Conservation (phyloP, 2,888 invertebrate genomes). For the Leptothorax acervorum region DNA sequence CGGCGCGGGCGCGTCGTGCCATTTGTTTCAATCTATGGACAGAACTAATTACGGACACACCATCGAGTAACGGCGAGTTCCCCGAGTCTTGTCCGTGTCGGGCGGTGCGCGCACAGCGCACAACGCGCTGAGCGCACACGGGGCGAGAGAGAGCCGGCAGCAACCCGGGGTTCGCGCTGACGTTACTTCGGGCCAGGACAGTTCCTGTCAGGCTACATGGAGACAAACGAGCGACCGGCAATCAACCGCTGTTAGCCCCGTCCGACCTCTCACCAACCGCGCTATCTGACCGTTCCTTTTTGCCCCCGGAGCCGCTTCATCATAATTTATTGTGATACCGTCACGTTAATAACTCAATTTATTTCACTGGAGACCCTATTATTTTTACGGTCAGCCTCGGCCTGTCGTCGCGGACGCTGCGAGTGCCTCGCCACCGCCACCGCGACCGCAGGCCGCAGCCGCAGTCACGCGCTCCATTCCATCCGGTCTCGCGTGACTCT, state of each 20-base stretch:
- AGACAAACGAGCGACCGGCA: slow-evolving; percentile 85
- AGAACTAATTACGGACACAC: slow-evolving; percentile 81
- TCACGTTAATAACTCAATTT: slow-evolving; percentile 86
- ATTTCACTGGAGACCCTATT: slow-evolving; percentile 84
- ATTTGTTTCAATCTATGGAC: slow-evolving; percentile 87
- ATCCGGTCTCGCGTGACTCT: slow-evolving; percentile 63
- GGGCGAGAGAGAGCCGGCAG: slow-evolving; percentile 39
- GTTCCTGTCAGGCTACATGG: slow-evolving; percentile 84
- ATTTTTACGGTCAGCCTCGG: slow-evolving; percentile 78
- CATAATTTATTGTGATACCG: slow-evolving; percentile 85
- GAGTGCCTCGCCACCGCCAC: slow-evolving; percentile 21
- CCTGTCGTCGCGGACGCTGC: slow-evolving; percentile 66
- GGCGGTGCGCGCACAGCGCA: slow-evolving; percentile 29
- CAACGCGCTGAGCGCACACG: slow-evolving; percentile 25
- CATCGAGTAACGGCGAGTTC: slow-evolving; percentile 70
- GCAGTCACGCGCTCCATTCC: slow-evolving; percentile 64
- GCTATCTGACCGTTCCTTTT: slow-evolving; percentile 83
- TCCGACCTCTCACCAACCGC: slow-evolving; percentile 84
- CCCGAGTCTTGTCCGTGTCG: slow-evolving; percentile 55
- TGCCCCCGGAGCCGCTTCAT: slow-evolving; percentile 83
- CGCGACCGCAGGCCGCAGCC: slow-evolving; percentile 48
- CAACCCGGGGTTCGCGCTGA: slow-evolving; percentile 62
- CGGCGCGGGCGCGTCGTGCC: slow-evolving; percentile 76
- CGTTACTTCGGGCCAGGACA: slow-evolving; percentile 79
- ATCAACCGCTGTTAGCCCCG: slow-evolving; percentile 85